Base-by-base conservation (phyloP, 2,888 invertebrate genomes). In the Ectemnius cavifrons region DNA sequence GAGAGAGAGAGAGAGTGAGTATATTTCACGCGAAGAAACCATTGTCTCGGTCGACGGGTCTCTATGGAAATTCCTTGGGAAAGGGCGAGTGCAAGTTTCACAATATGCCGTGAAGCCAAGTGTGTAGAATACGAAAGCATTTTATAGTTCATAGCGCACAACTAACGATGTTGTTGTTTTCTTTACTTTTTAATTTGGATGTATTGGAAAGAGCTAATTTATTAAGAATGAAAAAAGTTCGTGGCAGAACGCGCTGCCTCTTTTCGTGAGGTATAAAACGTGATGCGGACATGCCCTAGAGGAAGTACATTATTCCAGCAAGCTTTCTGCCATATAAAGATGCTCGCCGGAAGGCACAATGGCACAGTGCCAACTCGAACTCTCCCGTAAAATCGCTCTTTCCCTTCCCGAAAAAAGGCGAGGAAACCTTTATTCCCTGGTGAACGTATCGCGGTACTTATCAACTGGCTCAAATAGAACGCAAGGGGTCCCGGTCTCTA, bases 261-360 rank as follows among this genome's bases (percentile, higher is more conserved):
- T 37, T 37, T 37, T 37, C 37, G 8, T 37, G 8, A 37, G 11
- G 8, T 63, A 67, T 81, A 78, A 73, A 75, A 60, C 63, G 66
- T 64, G 73, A 77, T 75, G 69, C 75, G 79, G 63, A 68, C 65
- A 73, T 70, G 64, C 76, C 52, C 58, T 46, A 60, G 59, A 57
- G 66, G 69, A 58, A 75, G 74, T 75, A 78, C 75, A 80, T 77
- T 81, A 81, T 80, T 78, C 78, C 76, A 71, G 72, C 75, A 73
- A 81, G 78, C 73, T 78, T 81, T 57, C 64, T 74, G 71, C 49
- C 70, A 56, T 80, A 78, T 71, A 82, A 80, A 81, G 68, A 71
- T 77, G 66, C 75, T 67, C 73, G 72, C 75, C 67, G 63, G 68
- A 37, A 71, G 73, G 71, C 78, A 74, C 78, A 65, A 63, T 80